Conservation (phyloP, 2,113 vertebrate species). For the Prolemur simus region DNA sequence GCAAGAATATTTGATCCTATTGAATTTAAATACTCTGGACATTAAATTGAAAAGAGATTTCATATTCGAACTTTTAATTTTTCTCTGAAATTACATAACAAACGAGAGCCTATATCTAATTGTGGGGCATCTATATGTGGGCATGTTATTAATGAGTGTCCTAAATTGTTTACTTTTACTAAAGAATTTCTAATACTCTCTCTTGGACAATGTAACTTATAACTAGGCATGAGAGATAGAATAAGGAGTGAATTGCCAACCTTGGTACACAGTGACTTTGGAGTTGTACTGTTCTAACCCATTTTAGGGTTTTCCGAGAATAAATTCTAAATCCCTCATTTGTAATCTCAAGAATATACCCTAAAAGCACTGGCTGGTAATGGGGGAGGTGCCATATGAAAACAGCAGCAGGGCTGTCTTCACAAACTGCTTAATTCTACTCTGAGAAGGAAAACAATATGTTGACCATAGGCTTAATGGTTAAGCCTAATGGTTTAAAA, state of each 20-base stretch:
- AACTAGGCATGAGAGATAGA: not conserved
- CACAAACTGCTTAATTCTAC: not conserved
- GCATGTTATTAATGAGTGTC: not conserved
- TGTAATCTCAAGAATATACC: not conserved
- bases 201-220: not conserved
- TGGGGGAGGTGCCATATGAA: not conserved
- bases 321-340: not conserved
- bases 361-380: not conserved
- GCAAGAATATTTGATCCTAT: not conserved
- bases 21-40: not conserved
- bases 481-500: not conserved
- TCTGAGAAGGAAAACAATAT: not conserved
- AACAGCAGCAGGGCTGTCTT: not conserved
- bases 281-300: not conserved
- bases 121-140: not conserved
- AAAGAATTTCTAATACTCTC: not conserved
- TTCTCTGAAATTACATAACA: not conserved
- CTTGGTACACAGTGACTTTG: not conserved
- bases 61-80: not conserved
- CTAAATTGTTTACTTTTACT: constrained; percentile 31
- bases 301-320: not conserved
- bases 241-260: not conserved
- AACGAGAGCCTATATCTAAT: constrained; percentile 4
- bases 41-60: not conserved
- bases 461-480: not conserved